phyloP scores from a whole-genome alignment of 2,888 invertebrate species.

The Phymatocera aterrima region DNA sequence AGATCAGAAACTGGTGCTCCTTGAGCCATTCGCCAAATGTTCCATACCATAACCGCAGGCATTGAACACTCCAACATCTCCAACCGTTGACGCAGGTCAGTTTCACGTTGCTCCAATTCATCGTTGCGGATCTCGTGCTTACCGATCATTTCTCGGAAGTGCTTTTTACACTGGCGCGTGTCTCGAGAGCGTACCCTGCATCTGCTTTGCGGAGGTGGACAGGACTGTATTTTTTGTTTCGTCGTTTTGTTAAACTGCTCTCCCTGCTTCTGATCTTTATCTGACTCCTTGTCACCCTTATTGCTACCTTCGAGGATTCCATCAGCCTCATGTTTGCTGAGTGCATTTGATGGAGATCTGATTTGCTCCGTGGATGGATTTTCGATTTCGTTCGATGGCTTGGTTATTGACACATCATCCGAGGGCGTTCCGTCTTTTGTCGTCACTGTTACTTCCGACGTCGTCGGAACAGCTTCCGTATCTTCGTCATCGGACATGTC shows the following conservation, averaged over 20 bases:
- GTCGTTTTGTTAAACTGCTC: not conserved
- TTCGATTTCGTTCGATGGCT: not conserved
- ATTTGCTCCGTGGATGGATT: not conserved
- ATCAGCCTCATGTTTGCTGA: slow-evolving; percentile 6
- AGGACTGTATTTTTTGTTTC: not conserved
- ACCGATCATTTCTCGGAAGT: slow-evolving; percentile 73
- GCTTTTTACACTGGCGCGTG: slow-evolving; percentile 54
- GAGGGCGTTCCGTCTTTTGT: not conserved
- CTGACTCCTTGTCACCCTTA: not conserved
- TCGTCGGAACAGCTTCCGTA: slow-evolving; percentile 21
- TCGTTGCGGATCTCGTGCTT: slow-evolving; percentile 77
- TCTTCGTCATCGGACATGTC: slow-evolving; percentile 39
- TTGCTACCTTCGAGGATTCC: not conserved
- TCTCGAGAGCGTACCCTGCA: slow-evolving; percentile 39
- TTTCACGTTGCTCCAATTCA: slow-evolving; percentile 76
- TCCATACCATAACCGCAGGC: slow-evolving; percentile 81
- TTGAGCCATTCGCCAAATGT: slow-evolving; percentile 75
- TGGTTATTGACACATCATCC: not conserved
- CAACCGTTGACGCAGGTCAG: slow-evolving; percentile 77
- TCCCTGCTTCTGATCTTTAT: not conserved
- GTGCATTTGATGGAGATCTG: not conserved
- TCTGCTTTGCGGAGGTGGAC: slow-evolving; percentile 30
- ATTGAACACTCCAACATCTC: slow-evolving; percentile 79
- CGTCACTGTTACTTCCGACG: not conserved
- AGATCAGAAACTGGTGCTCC: slow-evolving; percentile 53